phyloP scores from a whole-genome alignment of 2,888 invertebrate species.

The Drosophila melanosoma region DNA sequence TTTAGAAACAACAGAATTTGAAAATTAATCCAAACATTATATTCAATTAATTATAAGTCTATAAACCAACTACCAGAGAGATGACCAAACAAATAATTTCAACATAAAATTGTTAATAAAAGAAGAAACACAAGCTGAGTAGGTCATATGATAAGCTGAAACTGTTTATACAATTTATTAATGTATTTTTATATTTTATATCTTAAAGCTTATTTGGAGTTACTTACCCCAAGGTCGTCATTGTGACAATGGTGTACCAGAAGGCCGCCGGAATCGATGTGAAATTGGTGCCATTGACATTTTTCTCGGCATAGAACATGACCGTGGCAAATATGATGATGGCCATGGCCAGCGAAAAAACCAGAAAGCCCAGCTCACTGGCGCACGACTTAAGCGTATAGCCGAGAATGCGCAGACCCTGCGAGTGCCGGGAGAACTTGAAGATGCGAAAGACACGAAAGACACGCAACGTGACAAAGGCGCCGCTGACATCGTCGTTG shows the following conservation, averaged over 20 bases:
- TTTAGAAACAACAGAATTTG: background rate
- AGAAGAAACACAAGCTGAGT: background rate
- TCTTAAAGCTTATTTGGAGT: background rate
- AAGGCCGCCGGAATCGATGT: constrained; percentile 99
- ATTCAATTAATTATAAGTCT: background rate
- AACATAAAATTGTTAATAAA: background rate
- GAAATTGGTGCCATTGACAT: constrained; percentile 98
- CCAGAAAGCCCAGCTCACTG: constrained; percentile 99
- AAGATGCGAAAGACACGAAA: constrained; percentile 99
- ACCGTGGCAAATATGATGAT: constrained; percentile 99
- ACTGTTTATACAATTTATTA: too few species aligned
- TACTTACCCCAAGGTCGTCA: constrained; percentile 99
- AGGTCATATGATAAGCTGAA: background rate
- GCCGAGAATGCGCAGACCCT: constrained; percentile 98
- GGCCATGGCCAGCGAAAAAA: constrained; percentile 99
- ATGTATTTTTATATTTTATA: too few species aligned
- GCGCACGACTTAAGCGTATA: constrained; percentile 99
- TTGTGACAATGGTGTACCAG: constrained; percentile 99
- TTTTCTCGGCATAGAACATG: constrained; percentile 99
- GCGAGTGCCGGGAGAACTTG: constrained; percentile 99
- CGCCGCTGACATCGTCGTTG: constrained; percentile 99
- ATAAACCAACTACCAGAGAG: background rate
- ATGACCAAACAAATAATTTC: background rate
- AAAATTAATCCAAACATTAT: background rate
- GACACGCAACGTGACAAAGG: constrained; percentile 99